Base-by-base conservation (phyloP, 2,113 vertebrate genomes). In the Catagonus wagneri region DNA sequence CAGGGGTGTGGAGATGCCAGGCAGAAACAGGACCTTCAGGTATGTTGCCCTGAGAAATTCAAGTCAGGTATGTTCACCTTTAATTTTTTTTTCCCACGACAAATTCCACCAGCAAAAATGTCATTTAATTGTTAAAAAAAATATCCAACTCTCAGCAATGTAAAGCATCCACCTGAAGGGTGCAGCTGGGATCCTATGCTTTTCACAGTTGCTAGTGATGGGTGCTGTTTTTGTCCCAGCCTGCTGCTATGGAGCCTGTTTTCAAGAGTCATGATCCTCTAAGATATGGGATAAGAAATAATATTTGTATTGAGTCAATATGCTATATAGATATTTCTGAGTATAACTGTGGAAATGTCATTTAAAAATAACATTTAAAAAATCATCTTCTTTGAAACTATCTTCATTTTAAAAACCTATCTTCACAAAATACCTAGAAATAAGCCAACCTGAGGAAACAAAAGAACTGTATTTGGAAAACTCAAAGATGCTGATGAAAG, bases 61-160 rank as follows among this genome's bases (percentile, higher is more conserved):
- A 75, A 90, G 75, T 96, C 81, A 97, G 66, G 93, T 96, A 85
- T 1, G 84, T 50, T 93, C 56, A 83, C 56, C 61, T 78, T 39
- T 95, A n/a, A 61, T 52, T 74, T 52, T 79, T 60, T 39, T 7
- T 0, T n/a, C n/a, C 61, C 63, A 27, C 3, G 72, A 83, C 44
- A 94, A 83, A 65, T 93, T 52, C 61, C 92, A 81, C 90, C 1
- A 96, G 97, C 79, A 69, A 29, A 89, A 96, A 94, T 90, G 58
- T 68, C 89, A 79, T 36, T 96, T 72, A 90, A 75, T 95, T 94
- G 97, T 39, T 92, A 27, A 92, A 90, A 97, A 94, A 32, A 22
- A 60, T 27, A 58, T 63, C 66, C 80, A 32, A 87, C 93, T 94
- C 66, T 1, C 13, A 97, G 74, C 54, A 83, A 56, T 85, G 95